phyloP scores from a whole-genome alignment of 2,888 invertebrate species.

The Limulus polyphemus region DNA sequence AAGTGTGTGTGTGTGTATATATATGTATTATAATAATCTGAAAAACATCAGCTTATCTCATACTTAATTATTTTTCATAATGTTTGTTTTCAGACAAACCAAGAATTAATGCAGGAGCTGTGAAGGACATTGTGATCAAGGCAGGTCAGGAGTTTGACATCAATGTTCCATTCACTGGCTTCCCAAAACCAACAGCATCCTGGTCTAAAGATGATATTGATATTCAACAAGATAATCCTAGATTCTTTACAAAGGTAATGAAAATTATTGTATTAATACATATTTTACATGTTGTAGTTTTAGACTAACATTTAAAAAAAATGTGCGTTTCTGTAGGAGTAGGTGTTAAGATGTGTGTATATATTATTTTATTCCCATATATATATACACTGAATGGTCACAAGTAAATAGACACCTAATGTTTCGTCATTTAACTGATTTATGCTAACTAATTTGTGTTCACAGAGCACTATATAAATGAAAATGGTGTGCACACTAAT shows the following conservation, averaged over 20 bases:
- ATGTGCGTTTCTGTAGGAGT: no score
- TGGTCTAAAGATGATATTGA: conserved; percentile 82
- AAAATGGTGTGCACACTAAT: no score
- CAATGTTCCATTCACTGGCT: conserved; percentile 86
- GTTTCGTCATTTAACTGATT: no score
- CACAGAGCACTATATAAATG: no score
- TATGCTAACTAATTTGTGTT: no score
- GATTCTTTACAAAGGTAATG: conserved; percentile 37
- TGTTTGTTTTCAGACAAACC: conserved; percentile 58
- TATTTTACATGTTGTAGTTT: background rate
- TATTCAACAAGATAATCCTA: conserved; percentile 43
- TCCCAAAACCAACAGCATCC: conserved; percentile 86
- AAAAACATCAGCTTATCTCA: no score
- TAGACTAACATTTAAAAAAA: background rate
- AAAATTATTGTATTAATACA: background rate
- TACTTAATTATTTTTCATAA: background rate
- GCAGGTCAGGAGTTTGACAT: conserved; percentile 98
- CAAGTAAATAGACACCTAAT: no score
- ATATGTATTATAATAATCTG: no score
- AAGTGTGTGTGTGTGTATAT: no score
- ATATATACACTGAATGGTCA: no score
- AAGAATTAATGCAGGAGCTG: conserved; percentile 80
- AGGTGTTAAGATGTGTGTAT: no score
- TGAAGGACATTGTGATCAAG: conserved; percentile 88
- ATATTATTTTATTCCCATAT: no score